Base-by-base conservation (phyloP, 2,113 vertebrate genomes). In the Struthio camelus region DNA sequence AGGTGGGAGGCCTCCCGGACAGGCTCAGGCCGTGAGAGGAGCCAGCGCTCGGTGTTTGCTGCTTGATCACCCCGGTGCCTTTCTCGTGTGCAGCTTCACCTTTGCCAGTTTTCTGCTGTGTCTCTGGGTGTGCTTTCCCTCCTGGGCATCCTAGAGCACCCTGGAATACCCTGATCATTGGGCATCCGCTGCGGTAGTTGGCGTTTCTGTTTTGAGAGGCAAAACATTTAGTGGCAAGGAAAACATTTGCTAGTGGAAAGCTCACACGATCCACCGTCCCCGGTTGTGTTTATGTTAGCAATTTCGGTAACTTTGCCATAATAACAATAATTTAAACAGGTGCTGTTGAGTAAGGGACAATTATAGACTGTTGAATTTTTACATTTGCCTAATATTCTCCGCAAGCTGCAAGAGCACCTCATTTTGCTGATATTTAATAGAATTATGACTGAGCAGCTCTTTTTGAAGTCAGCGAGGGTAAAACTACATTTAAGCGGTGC, bases 151-250 rank as follows among this genome's bases (percentile, higher is more conserved):
- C 42, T 3, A 2, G 77, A 32, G 56, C 50, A 59, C 34, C 28
- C n/a, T n/a, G n/a, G n/a, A n/a, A n/a, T n/a, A n/a, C 7, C 2
- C 22, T 22, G 50, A 9, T 65, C 0, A 0, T 54, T 62, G 61
- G 8, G 4, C 59, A 16, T 77, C 5, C 15, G 7, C 54, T 6
- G 9, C 42, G 0, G 0, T 54, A 50, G n/a, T 14, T 69, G n/a
- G 10, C 5, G 0, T 38, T 81, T 25, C 34, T 87, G 6, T 79
- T 4, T 40, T 54, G 34, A 71, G 73, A 81, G 42, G 18, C 36
- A 53, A 36, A 14, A 48, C 50, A 53, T 34, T 77, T 44, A 90
- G 20, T 46, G 76, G 34, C n/a, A 28, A 81, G 22, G 50, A 25
- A 66, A 79, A 38, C 3, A 0, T 56, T 84, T 64, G 59, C 72